Conservation (phyloP, 2,888 invertebrate genomes). For the Ischnura elegans region DNA sequence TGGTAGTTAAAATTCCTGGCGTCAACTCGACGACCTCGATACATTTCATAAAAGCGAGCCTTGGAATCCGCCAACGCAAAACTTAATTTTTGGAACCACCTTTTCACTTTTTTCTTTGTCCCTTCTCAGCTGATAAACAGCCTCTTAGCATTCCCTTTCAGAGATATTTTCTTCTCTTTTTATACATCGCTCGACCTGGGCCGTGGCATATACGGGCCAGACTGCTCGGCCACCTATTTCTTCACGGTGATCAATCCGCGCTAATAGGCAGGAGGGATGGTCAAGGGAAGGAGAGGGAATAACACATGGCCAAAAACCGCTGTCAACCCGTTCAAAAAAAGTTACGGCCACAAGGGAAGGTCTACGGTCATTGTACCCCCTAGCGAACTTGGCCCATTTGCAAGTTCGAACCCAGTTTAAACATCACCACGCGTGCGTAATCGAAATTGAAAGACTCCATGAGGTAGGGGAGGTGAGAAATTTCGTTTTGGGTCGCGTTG, state of each 20-base stretch:
- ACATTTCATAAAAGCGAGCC: neutral
- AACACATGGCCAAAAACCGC: neutral
- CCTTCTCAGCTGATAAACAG: neutral
- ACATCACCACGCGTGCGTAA: neutral
- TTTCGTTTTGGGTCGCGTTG: neutral
- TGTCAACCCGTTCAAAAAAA: slow-evolving; percentile 18
- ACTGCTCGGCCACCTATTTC: neutral
- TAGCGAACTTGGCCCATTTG: neutral
- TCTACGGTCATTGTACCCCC: too few relatives aligned
- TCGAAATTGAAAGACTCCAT: neutral
- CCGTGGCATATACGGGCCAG: neutral
- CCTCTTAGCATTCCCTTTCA: neutral
- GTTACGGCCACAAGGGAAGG: neutral
- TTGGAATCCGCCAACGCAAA: neutral
- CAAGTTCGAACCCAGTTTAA: neutral
- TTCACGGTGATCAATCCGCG: slow-evolving; percentile 12
- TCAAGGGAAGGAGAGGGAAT: neutral
- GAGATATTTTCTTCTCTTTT: neutral
- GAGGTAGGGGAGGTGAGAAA: neutral
- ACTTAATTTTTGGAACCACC: neutral
- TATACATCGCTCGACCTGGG: neutral
- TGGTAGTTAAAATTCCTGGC: neutral
- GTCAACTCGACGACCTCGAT: neutral
- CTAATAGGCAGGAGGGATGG: neutral
- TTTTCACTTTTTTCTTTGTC: too few relatives aligned